A percentile compares a stretch with the other conserved stretches of the same genome.
Conservation (phyloP, 2,113 vertebrate species). For the Xiphophorus hellerii region DNA sequence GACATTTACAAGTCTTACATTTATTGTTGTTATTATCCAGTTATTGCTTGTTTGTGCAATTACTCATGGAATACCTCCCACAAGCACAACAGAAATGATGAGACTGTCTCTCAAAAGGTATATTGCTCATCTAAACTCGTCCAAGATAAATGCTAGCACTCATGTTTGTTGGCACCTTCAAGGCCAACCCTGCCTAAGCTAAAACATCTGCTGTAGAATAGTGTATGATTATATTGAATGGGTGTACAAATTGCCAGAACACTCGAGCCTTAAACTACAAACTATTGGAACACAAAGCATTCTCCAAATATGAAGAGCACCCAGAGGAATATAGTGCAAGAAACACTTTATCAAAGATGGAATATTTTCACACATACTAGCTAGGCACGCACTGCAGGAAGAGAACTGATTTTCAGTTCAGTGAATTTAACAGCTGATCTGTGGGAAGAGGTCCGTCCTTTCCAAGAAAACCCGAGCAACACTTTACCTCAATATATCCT, state of each 20-base stretch:
- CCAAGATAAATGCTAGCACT: not conserved
- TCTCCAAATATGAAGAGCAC: conserved; percentile 19
- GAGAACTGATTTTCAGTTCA: conserved; percentile 52
- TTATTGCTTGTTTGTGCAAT: not conserved
- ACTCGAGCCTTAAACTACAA: conserved; percentile 27
- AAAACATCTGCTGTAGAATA: conserved; percentile 4
- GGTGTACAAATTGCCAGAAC: conserved; percentile 45
- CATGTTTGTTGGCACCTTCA: not conserved
- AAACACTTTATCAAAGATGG: conserved; percentile 47
- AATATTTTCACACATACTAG: conserved; percentile 63
- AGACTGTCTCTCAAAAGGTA: not conserved
- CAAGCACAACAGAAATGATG: not conserved
- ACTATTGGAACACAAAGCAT: conserved; percentile 44
- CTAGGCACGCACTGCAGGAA: conserved; percentile 47
- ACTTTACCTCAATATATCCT: conserved; percentile 47
- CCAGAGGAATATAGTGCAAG: conserved; percentile 42
- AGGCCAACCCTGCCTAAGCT: conserved; percentile 11
- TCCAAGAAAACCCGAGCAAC: conserved; percentile 46
- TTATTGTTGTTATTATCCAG: not conserved
- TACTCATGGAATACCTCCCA: not conserved
- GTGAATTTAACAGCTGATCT: conserved; percentile 67
- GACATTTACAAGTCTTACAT: not conserved
- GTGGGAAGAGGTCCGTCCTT: conserved; percentile 60
- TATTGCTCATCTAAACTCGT: not conserved
- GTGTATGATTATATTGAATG: conserved; percentile 26